Evolutionary conservation across 2,113 vertebrate species (phyloP).

Genomic region (Cranoglanis bouderius): DNA sequence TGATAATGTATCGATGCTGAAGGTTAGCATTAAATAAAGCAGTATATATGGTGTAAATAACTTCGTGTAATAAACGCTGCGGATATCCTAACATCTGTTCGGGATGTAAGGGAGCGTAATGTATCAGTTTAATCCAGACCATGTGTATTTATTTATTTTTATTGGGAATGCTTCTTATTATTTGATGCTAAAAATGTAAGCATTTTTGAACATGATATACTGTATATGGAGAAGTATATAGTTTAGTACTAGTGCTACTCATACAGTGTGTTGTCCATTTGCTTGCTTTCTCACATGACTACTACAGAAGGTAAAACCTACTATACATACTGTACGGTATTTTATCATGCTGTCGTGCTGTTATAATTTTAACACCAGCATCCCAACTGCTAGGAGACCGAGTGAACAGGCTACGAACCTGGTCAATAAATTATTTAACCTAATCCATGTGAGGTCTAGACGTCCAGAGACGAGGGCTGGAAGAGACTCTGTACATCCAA

Average conservation of each 20-base stretch:
- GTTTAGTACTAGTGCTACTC: neutral
- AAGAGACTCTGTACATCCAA: neutral
- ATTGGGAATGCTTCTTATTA: neutral
- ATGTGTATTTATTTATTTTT: neutral
- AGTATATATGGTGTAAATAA: neutral
- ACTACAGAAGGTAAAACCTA: neutral
- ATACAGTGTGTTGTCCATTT: neutral
- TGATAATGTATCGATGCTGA: neutral
- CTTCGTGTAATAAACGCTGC: too few relatives aligned
- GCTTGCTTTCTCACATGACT: neutral
- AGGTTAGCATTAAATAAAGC: neutral
- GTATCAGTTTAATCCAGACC: neutral
- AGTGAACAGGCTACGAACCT: neutral
- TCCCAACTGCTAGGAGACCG: neutral
- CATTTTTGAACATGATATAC: neutral
- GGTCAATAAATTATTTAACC: neutral
- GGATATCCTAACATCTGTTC: too few relatives aligned
- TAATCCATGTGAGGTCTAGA: neutral
- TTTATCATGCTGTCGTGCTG: neutral
- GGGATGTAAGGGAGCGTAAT: too few relatives aligned
- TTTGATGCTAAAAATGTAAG: neutral
- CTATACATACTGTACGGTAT: neutral
- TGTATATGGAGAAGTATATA: too few relatives aligned
- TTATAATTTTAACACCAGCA: neutral
- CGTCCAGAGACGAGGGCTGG: neutral